phyloP scores from a whole-genome alignment of 2,113 vertebrate species.

The Colaptes auratus region DNA sequence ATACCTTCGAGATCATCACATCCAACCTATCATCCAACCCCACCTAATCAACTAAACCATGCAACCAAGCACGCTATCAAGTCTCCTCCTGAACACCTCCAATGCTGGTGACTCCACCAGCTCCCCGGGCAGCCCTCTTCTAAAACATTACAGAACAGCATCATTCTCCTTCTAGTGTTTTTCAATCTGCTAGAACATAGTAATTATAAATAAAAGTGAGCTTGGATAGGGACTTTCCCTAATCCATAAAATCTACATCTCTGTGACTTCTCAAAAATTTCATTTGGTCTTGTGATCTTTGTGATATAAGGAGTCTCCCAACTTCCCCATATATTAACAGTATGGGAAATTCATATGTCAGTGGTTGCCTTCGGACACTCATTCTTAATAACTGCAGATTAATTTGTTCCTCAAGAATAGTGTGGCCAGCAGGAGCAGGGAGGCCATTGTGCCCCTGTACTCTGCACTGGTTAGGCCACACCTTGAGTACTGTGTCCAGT shows the following conservation, averaged over 20 bases:
- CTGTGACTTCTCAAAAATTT: not conserved
- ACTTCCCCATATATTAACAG: not conserved
- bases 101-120: no score
- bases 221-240: not conserved
- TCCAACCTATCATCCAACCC: no score
- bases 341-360: not conserved
- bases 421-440: no score
- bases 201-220: not conserved
- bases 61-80: no score
- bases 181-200: not conserved
- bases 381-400: not conserved
- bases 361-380: fast-evolving
- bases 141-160: not conserved
- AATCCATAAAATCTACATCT: not conserved
- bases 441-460: no score
- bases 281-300: not conserved
- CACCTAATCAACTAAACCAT: no score
- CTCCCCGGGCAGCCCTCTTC: no score
- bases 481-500: no score
- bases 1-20: no score
- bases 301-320: not conserved
- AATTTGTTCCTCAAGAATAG: not conserved
- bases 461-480: no score
- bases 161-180: not conserved
- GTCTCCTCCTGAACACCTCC: no score